A percentile compares a stretch with the other conserved stretches of the same genome.
phyloP scores from a whole-genome alignment of 2,888 invertebrate genomes.

The Deroplatys truncata region DNA sequence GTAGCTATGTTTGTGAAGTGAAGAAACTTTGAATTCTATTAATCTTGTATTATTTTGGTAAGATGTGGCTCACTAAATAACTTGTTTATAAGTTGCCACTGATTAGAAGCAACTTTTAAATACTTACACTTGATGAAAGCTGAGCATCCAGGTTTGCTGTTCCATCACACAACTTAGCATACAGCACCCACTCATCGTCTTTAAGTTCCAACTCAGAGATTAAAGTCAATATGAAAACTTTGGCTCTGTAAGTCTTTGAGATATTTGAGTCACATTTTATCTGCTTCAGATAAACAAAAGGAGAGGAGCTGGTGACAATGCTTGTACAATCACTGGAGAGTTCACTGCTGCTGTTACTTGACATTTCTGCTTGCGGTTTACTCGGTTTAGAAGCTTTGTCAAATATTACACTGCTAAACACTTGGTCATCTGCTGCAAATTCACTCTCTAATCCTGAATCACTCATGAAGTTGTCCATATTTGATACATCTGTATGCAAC shows the following conservation, averaged over 20 bases:
- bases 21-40: no score
- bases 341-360: neutral
- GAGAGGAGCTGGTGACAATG: neutral
- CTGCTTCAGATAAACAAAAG: slow-evolving; percentile 17
- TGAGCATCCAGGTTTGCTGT: slow-evolving; percentile 31
- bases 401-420: neutral
- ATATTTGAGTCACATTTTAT: neutral
- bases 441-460: neutral
- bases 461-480: neutral
- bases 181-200: slow-evolving; percentile 41
- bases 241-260: slow-evolving; percentile 28
- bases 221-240: slow-evolving; percentile 46
- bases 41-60: no score
- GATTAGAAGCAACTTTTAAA: neutral
- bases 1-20: no score
- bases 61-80: no score
- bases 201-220: slow-evolving; percentile 39
- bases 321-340: neutral
- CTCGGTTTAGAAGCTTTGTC: neutral
- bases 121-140: slow-evolving; percentile 23
- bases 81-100: no score
- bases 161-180: slow-evolving; percentile 46
- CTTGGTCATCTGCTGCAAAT: neutral
- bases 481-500: neutral
- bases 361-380: neutral